Evolutionary conservation across 2,888 invertebrate species (phyloP).

Genomic region (Lasioglossum figueresi): DNA sequence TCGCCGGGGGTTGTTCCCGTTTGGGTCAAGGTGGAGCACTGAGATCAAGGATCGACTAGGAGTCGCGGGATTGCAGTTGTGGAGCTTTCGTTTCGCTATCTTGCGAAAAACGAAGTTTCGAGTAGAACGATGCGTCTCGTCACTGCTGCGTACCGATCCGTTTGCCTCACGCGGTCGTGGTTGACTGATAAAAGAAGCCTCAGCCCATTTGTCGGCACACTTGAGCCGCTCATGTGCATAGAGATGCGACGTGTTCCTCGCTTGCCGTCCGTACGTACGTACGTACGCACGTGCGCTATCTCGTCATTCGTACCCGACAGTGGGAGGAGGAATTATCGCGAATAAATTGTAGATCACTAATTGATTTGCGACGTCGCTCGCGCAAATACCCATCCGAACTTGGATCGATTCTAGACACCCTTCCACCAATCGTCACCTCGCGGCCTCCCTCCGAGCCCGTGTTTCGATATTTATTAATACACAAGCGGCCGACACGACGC

Average conservation of each 20-base stretch:
- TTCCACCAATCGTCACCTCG: neutral
- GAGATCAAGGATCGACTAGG: conserved; percentile 46
- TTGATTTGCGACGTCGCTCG: conserved; percentile 40
- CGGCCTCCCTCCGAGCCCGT: neutral
- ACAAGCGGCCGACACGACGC: neutral
- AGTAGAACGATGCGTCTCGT: neutral
- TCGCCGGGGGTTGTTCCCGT: neutral
- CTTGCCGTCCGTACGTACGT: conserved; percentile 36
- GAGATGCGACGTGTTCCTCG: conserved; percentile 45
- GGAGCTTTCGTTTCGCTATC: neutral
- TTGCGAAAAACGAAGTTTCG: neutral
- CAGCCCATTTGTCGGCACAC: conserved; percentile 60
- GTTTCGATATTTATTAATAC: neutral
- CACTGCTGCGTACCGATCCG: conserved; percentile 66
- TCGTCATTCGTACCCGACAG: conserved; percentile 17
- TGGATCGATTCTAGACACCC: neutral
- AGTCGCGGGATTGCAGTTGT: conserved; percentile 20
- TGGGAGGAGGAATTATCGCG: conserved; percentile 44
- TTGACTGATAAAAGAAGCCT: conserved; percentile 80
- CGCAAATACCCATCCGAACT: conserved; percentile 2
- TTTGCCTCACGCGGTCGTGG: conserved; percentile 77
- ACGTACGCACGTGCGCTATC: conserved; percentile 68
- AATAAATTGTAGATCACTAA: conserved; percentile 54
- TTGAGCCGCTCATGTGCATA: conserved; percentile 55
- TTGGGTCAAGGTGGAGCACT: neutral